phyloP scores from a whole-genome alignment of 2,797 vertebrate species.

The Poeciliopsis presidionis region DNA sequence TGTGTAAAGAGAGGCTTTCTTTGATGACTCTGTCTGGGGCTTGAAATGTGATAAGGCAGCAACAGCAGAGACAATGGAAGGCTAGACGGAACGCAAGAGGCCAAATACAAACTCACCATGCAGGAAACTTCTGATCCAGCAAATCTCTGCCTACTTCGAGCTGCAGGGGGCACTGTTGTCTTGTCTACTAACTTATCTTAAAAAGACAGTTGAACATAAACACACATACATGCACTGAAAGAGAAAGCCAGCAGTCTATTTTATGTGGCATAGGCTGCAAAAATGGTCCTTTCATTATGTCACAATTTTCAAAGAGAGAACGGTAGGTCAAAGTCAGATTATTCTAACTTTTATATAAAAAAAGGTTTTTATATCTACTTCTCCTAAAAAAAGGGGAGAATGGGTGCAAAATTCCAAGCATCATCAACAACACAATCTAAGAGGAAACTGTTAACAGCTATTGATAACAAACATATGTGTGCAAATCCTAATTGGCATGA shows the following conservation, averaged over 20 bases:
- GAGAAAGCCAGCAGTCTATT: slow-evolving; percentile 19
- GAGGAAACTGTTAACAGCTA: neutral
- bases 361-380: slow-evolving; percentile 25
- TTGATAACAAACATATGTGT: slow-evolving; percentile 4
- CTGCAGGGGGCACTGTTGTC: slow-evolving; percentile 66
- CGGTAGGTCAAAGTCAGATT: slow-evolving; percentile 42
- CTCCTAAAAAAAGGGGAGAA: slow-evolving; percentile 1
- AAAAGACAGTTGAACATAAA: neutral
- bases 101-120: slow-evolving; percentile 4
- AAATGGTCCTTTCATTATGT: slow-evolving; percentile 48
- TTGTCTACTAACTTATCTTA: slow-evolving; percentile 10
- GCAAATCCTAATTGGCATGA: slow-evolving; percentile 23
- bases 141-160: neutral
- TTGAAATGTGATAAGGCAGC: slow-evolving; percentile 9
- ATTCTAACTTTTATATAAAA: slow-evolving; percentile 34
- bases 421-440: slow-evolving; percentile 9
- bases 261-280: slow-evolving; percentile 37
- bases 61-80: slow-evolving; percentile 16
- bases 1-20: slow-evolving; percentile 10
- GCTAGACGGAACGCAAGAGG: slow-evolving; percentile 2
- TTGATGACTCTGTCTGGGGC: slow-evolving; percentile 22
- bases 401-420: slow-evolving; percentile 13
- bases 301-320: slow-evolving; percentile 35
- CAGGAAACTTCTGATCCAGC: neutral
- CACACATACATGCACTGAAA: slow-evolving; percentile 3